Base-by-base conservation (phyloP, 2,797 vertebrate genomes). In the Tinamus major region DNA sequence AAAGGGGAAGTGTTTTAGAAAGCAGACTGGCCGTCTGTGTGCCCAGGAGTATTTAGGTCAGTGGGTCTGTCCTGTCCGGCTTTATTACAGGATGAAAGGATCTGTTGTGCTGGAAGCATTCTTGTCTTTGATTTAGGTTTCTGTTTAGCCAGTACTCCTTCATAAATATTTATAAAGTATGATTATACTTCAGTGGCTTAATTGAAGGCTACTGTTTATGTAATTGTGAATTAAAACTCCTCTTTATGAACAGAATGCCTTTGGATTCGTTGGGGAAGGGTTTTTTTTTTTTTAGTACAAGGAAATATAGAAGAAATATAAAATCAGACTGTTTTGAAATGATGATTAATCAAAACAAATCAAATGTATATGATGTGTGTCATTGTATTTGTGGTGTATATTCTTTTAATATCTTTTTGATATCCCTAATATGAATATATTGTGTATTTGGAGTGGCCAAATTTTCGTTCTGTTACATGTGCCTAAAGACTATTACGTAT, bases 1-100 rank as follows among this genome's bases (percentile, higher is more conserved):
- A 86, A 64, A 77, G 72, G 37, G 79, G 55, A 79, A 88, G 74
- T 56, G 74, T 29, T 89, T 94, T 67, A 80, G 70, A 79, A 90
- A 87, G 90, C 83, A 76, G 70, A 44, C 77, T 89, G 87, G 85
- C 95, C 92, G 83, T 95, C 94, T 94, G 95, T 76, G 72, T 93
- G 94, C 72, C 48, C 87, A 67, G 61, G 85, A 77, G 88, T 95
- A 94, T 97, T 94, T 95, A 96, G 95, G 95, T 97, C 95, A 97
- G 92, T 96, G 93, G 94, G 95, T 92, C 94, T 96, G 37, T 77
- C 88, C 94, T 84, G 70, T 78, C 92, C 85, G 91, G 94, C 86
- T 95, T 95, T 92, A 76, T 86, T 91, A 67, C 58, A 59, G 79
- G 65, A 78, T 33, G 4, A 87, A 90, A 76, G 81, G 82, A 79